Percentiles rank a stretch among this genome's conserved stretches.
Conservation (phyloP, 1,140 invertebrate species). For the Gonioctena quinquepunctata region DNA sequence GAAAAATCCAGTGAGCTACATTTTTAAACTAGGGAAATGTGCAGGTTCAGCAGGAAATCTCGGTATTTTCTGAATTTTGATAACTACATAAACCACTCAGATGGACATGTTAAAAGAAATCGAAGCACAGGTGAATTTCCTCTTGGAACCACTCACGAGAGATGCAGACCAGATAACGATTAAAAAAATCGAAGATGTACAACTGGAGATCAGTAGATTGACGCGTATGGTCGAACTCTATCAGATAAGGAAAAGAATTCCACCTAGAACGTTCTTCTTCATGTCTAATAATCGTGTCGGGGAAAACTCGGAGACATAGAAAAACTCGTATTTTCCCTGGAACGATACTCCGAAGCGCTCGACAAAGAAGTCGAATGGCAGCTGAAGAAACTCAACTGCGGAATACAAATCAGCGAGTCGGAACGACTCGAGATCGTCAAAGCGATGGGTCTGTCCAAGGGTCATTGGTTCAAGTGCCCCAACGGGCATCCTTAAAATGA, state of each 20-base stretch:
- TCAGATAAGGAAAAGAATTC: neutral
- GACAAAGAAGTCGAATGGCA: slow-evolving; percentile 22
- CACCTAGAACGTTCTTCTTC: no score
- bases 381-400: neutral
- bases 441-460: slow-evolving; percentile 64
- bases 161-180: neutral
- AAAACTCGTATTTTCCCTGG: neutral
- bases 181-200: neutral
- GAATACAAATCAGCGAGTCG: slow-evolving; percentile 40
- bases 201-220: neutral
- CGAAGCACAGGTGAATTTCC: slow-evolving; percentile 19
- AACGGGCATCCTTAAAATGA: neutral
- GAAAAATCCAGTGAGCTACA: no score
- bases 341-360: neutral
- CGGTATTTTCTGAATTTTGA: no score
- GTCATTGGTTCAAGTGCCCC: slow-evolving; percentile 74
- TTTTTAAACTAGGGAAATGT: no score
- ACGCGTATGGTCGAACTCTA: neutral
- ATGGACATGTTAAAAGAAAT: neutral
- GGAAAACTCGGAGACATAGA: neutral
- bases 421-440: slow-evolving; percentile 65
- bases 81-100: no score
- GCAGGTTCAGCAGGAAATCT: no score
- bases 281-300: no score
- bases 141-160: slow-evolving; percentile 4